phyloP scores from a whole-genome alignment of 2,888 invertebrate genomes.

The Antheraea assamensis region DNA sequence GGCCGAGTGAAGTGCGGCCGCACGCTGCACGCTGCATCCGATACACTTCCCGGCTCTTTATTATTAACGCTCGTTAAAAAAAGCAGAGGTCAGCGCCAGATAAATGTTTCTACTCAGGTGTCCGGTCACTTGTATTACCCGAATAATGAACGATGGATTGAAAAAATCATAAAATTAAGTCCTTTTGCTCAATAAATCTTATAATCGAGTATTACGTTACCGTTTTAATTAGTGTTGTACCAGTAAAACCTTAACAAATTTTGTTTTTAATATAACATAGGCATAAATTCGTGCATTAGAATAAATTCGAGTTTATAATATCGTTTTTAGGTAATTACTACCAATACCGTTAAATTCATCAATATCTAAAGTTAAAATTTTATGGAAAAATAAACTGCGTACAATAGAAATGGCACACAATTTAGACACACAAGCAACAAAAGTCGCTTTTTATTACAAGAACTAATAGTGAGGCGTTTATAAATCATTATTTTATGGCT shows the following conservation, averaged over 20 bases:
- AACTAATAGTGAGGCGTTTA: constrained; percentile 64
- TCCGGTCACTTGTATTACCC: constrained; percentile 14
- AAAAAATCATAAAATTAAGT: background rate
- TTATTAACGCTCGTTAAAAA: constrained; percentile 56
- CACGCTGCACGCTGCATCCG: constrained; percentile 53
- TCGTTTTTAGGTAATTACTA: background rate
- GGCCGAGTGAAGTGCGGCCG: constrained; percentile 42
- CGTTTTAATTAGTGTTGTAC: background rate
- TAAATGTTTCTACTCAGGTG: constrained; percentile 45
- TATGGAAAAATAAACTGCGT: constrained; percentile 47
- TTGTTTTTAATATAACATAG: too few relatives aligned
- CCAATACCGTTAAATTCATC: background rate
- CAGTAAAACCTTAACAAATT: too few relatives aligned
- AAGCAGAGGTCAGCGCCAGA: constrained; percentile 53
- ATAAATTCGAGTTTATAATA: background rate
- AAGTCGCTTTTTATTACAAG: constrained; percentile 62
- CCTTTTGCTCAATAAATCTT: background rate
- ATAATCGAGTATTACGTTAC: background rate
- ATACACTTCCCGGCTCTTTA: constrained; percentile 67
- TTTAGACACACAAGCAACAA: constrained; percentile 54
- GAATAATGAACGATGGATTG: background rate
- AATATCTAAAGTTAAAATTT: background rate
- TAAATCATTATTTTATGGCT: constrained; percentile 76
- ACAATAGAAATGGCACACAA: constrained; percentile 53
- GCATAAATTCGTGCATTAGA: too few relatives aligned